These are phyloP conservation scores for Oryzias woworae DNA, from an alignment of 2,113 vertebrate species.

Conservation along the genomic window DNA sequence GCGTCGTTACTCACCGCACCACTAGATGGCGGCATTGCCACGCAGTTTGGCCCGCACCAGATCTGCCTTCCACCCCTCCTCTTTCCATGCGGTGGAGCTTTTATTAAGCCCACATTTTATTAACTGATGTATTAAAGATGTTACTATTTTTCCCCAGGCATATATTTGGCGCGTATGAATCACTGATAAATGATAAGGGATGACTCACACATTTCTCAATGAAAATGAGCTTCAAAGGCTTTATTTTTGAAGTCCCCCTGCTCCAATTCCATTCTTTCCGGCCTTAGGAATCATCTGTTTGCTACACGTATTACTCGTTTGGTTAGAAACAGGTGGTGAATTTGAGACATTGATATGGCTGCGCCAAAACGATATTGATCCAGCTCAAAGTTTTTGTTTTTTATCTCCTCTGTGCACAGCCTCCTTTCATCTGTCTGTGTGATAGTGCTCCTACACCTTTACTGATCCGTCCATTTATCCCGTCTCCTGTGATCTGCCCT, in stretches of 20 bases:
- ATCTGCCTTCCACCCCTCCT: not conserved
- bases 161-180: not conserved
- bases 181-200: not conserved
- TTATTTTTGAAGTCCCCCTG: not conserved
- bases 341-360: no score
- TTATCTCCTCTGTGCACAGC: constrained; percentile 1
- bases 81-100: not conserved
- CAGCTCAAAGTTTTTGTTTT: constrained; percentile 24
- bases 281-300: constrained; percentile 17
- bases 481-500: constrained; percentile 53
- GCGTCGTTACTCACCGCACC: not conserved
- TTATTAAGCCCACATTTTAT: constrained; percentile 18
- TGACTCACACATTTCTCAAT: constrained; percentile 3
- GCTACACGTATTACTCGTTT: constrained; percentile 17
- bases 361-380: constrained; percentile 39
- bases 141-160: not conserved
- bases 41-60: not conserved
- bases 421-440: constrained; percentile 38
- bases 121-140: constrained; percentile 1
- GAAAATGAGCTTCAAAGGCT: constrained; percentile 10
- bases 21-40: constrained; percentile 50
- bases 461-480: constrained; percentile 48
- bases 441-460: constrained; percentile 24
- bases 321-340: not conserved
- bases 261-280: constrained; percentile 15